These are phyloP conservation scores for Labeo rohita DNA, from an alignment of 2,113 vertebrate species.

Conservation along the genomic window DNA sequence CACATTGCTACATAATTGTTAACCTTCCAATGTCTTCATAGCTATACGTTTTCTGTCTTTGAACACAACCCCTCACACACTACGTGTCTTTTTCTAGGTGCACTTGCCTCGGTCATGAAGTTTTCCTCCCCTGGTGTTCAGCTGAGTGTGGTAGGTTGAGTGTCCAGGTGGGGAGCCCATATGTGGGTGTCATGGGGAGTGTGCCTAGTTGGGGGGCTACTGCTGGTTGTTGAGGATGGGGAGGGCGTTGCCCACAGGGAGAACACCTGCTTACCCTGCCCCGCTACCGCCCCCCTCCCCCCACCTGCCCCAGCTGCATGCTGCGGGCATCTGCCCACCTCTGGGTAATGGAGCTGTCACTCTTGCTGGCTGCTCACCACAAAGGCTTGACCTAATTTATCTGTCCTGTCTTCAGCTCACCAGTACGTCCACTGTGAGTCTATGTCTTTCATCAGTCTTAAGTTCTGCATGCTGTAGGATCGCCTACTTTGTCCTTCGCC, in stretches of 20 bases:
- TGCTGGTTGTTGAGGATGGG: slow-evolving; percentile 47
- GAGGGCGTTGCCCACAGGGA: slow-evolving; percentile 57
- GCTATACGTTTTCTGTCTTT: not conserved
- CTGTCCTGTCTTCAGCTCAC: slow-evolving; percentile 52
- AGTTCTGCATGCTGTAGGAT: not conserved
- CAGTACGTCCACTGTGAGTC: slow-evolving; percentile 41
- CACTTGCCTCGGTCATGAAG: not conserved
- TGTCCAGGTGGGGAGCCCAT: slow-evolving; percentile 52
- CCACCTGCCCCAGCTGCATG: slow-evolving; percentile 59
- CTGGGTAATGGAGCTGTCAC: slow-evolving; percentile 64
- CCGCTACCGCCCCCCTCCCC: slow-evolving; percentile 32
- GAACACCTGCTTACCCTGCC: slow-evolving; percentile 61
- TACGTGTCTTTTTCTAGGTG: not conserved
- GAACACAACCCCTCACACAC: not conserved
- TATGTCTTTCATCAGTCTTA: slow-evolving; percentile 14
- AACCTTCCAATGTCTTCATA: not conserved
- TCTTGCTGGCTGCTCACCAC: slow-evolving; percentile 55
- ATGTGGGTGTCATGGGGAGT: slow-evolving; percentile 49
- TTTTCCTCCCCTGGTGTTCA: slow-evolving; percentile 13
- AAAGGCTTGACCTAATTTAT: slow-evolving; percentile 58
- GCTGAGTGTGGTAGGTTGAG: slow-evolving; percentile 35
- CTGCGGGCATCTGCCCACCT: slow-evolving; percentile 65
- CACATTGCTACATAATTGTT: not conserved
- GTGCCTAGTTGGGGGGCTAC: slow-evolving; percentile 48
- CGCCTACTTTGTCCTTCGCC: not conserved